Base-by-base conservation (phyloP, 2,888 invertebrate species). In the Bibio marci region DNA sequence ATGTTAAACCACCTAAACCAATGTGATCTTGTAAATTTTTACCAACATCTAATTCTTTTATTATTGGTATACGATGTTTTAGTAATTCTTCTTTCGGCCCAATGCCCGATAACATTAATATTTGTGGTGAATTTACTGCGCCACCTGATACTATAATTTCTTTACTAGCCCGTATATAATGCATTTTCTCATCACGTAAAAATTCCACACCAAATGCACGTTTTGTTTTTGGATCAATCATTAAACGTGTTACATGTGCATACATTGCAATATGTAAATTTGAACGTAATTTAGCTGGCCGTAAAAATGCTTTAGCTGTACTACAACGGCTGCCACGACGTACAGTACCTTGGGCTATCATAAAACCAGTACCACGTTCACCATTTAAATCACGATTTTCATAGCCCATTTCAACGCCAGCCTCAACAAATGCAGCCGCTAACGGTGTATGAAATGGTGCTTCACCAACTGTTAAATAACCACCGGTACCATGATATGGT, bases 121-220 rank as follows among this genome's bases (percentile, higher is more conserved):
- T 53, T 55, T 98, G 95, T 0, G 97, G 90, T 0, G 92, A 83
- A 55, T 92, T 94, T 1, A 98, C 71, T 0, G 94, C 73, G 1
- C 97, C 97, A 0, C 80, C 90, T 1, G 87, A 85, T 2, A 97
- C 54, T 36, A 97, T 81, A 0, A 97, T 81, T 58, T 91, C 91
- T 55, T 81, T 87, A 26, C 70, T 70, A 1, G 88, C 86, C 41
- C 78, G 64, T 2, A 87, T 73, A 36, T 80, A 69, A 49, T 78
- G 73, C 1, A 80, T 54, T 59, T 76, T 74, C 36, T 76, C 76
- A 38, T 81, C 76, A 33, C 81, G 69, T 3, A 80, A 62, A 50
- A 87, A 83, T 53, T 86, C 82, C 0, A 90, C 77, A 1, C 88
- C 88, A 54, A 78, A 81, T 1, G 87, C 81, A 14, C 78, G 63